phyloP scores from a whole-genome alignment of 2,113 vertebrate genomes.

The Noctilio leporinus region DNA sequence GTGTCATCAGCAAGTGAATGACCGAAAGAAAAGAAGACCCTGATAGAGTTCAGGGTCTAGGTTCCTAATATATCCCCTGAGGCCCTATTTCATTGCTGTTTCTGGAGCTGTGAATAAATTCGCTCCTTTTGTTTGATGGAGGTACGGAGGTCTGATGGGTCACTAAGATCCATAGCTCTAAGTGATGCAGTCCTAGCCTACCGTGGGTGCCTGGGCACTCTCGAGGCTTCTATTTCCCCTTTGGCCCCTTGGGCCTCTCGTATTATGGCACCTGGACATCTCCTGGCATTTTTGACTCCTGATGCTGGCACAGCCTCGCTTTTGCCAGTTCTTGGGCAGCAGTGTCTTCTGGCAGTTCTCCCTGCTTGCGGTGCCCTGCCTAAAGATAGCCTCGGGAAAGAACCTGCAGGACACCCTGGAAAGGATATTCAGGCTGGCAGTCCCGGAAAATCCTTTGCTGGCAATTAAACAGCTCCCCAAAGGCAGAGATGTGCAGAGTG shows the following conservation, averaged over 20 bases:
- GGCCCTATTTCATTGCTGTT: not conserved
- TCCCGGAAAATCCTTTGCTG: not conserved
- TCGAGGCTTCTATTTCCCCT: not conserved
- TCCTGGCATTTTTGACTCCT: not conserved
- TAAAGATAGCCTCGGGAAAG: not conserved
- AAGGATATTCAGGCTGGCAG: not conserved
- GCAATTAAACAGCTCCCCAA: not conserved
- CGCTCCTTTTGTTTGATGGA: not conserved
- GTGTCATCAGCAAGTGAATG: not conserved
- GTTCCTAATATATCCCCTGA: not conserved
- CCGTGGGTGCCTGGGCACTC: not conserved
- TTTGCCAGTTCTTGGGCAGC: not conserved
- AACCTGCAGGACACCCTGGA: not conserved
- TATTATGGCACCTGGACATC: not conserved
- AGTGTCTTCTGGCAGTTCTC: not conserved
- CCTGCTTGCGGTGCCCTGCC: not conserved
- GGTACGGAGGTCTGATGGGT: not conserved
- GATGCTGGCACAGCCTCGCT: not conserved
- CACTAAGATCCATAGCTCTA: not conserved
- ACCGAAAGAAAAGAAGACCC: not conserved
- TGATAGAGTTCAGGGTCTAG: not conserved
- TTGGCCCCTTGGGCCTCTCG: not conserved
- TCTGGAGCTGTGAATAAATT: constrained; percentile 1
- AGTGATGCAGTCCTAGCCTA: not conserved
- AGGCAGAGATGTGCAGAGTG: not conserved